These are phyloP conservation scores for Eumeta japonica DNA, from an alignment of 1,140 invertebrate genomes.

Conservation along the genomic window DNA sequence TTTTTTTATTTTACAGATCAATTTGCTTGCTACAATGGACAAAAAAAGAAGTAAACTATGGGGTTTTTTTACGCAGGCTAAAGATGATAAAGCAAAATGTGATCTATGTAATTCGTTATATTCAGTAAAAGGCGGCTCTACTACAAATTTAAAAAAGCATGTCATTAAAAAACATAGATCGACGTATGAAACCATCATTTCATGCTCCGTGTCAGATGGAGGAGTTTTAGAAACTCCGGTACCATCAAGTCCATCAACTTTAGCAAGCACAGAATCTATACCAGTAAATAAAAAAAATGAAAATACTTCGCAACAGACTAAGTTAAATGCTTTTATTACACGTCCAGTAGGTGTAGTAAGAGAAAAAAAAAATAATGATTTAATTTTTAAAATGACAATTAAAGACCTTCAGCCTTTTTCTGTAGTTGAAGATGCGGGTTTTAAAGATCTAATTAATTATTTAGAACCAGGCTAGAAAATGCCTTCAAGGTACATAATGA, in stretches of 20 bases:
- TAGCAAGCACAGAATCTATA: too few relatives aligned
- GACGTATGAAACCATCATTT: constrained; percentile 2
- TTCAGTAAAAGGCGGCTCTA: constrained; percentile 5
- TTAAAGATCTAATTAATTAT: constrained; percentile 17
- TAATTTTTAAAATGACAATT: constrained; percentile 20
- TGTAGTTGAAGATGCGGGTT: constrained; percentile 20
- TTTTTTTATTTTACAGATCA: too few relatives aligned
- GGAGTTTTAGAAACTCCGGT: constrained; percentile 1
- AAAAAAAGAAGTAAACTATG: too few relatives aligned
- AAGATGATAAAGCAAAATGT: neutral
- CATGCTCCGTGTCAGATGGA: too few relatives aligned
- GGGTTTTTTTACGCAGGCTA: too few relatives aligned
- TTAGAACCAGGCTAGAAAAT: constrained; percentile 21
- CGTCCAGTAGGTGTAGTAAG: too few relatives aligned
- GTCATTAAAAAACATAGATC: neutral
- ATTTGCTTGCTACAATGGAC: too few relatives aligned
- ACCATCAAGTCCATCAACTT: neutral
- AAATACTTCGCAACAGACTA: constrained; percentile 1
- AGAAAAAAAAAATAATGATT: too few relatives aligned
- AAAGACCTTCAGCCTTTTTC: constrained; percentile 23
- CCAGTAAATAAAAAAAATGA: constrained; percentile 1
- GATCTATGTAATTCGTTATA: constrained; percentile 3
- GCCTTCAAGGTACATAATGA: constrained; percentile 16
- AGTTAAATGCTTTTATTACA: constrained; percentile 1
- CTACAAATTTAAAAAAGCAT: constrained; percentile 8